Percentiles rank a stretch among this genome's conserved stretches.
These are phyloP conservation scores for Himalopsyche kuldschensis DNA, from an alignment of 2,888 invertebrate genomes.

Conservation along the genomic window DNA sequence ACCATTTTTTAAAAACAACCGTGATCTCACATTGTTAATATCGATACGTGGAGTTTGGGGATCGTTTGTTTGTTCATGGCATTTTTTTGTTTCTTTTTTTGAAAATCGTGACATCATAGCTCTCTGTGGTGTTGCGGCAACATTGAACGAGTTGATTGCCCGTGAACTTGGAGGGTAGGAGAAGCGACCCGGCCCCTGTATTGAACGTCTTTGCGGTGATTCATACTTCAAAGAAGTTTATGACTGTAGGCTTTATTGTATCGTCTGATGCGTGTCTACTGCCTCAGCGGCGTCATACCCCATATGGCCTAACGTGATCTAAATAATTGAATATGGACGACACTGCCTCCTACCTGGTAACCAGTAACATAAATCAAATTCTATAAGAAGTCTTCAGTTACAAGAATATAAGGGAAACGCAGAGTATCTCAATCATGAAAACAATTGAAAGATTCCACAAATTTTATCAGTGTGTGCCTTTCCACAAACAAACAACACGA, in stretches of 20 bases:
- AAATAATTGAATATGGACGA: no score
- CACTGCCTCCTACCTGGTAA: no score
- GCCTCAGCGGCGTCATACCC: background rate
- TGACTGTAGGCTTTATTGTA: background rate
- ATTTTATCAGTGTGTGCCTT: no score
- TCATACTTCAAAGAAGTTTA: background rate
- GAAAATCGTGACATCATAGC: background rate
- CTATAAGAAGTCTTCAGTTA: no score
- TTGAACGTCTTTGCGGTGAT: background rate
- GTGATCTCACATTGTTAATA: background rate
- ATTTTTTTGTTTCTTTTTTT: background rate
- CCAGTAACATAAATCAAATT: no score
- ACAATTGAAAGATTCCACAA: no score
- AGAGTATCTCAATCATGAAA: no score
- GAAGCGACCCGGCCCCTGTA: background rate
- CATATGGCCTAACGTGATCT: no score
- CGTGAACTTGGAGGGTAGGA: background rate
- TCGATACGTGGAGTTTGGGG: background rate
- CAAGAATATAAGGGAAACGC: no score
- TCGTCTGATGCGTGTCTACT: background rate
- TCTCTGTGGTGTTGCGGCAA: background rate
- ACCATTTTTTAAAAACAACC: background rate
- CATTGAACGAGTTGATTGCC: background rate
- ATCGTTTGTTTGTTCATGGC: background rate
- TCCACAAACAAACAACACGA: no score